phyloP scores from a whole-genome alignment of 2,888 invertebrate genomes.

The Eurois occulta region DNA sequence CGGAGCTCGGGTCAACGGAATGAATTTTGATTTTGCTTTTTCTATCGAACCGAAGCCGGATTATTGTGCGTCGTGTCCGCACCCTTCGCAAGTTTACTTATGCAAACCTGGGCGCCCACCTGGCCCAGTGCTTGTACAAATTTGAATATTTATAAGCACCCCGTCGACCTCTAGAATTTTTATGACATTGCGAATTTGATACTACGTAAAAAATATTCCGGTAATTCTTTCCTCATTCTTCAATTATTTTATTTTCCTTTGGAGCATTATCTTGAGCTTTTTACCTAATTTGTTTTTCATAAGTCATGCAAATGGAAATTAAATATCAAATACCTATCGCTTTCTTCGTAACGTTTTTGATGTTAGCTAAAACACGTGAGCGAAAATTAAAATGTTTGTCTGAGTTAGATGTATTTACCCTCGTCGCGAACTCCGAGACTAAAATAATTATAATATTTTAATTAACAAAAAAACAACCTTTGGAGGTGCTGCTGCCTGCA shows the following conservation, averaged over 20 bases:
- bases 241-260: slow-evolving; percentile 71
- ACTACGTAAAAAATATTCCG: slow-evolving; percentile 62
- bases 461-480: neutral
- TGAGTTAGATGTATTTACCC: slow-evolving; percentile 19
- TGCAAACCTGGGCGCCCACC: slow-evolving; percentile 78
- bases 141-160: slow-evolving; percentile 80
- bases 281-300: slow-evolving; percentile 66
- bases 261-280: slow-evolving; percentile 55
- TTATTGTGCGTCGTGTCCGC: slow-evolving; percentile 78
- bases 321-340: slow-evolving; percentile 25
- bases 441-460: neutral
- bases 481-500: neutral
- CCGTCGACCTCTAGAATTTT: slow-evolving; percentile 73
- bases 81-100: slow-evolving; percentile 77
- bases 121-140: slow-evolving; percentile 76
- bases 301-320: slow-evolving; percentile 56
- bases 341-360: slow-evolving; percentile 27
- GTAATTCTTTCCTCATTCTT: slow-evolving; percentile 65
- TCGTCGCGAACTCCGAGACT: neutral
- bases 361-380: slow-evolving; percentile 23
- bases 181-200: slow-evolving; percentile 77
- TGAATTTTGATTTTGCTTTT: slow-evolving; percentile 89
- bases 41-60: slow-evolving; percentile 79
- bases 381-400: slow-evolving; percentile 2
- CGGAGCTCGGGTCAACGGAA: slow-evolving; percentile 82